Evolutionary conservation across 2,797 vertebrate genomes (phyloP), one percentile per base, ranked within the genome.

Genomic region (Chloroceryle amazona): DNA sequence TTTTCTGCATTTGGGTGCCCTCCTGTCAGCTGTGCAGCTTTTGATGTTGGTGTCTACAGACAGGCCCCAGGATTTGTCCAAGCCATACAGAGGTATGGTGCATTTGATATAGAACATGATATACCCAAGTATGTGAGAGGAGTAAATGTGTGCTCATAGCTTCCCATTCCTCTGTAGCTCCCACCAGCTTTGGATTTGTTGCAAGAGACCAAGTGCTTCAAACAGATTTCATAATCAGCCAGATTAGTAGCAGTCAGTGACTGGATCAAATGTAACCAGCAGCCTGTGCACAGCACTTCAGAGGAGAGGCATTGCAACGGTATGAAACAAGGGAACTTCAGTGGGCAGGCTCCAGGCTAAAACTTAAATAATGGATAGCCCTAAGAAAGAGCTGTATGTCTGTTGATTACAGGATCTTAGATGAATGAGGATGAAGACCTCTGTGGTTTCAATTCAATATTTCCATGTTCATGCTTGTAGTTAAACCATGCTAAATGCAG

Each of bases 201-300:
- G 74, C 20, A 42, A 61, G 41, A 83, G 8, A 94, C 9, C 15
- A 29, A 28, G 17, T 2, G 1, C 28, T 85, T 26, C 44, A 57
- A 70, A 52, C 7, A 33, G 28, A 29, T 74, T 49, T 85, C 81
- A 86, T 46, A 75, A 42, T 39, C 42, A 74, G 28, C 1, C n/a
- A 80, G 39, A 44, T 21, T n/a, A 71, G n/a, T 1, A 75, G 74
- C 28, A 51, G 22, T 20, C 63, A 68, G 16, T 1, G 3, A 14
- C 20, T 13, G 26, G 49, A 78, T 49, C 39, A 57, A 74, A 42
- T 4, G 16, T 10, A 33, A 33, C 2, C 13, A 66, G 31, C 8
- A 26, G 47, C 4, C 58, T 17, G 11, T 0, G 0, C 0, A 0
- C 16, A 25, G 37, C 11, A 33, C 23, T 35, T 22, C 31, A 58